Evolutionary conservation across 2,888 invertebrate species (phyloP).

Genomic region (Lasioglossum malachurum): DNA sequence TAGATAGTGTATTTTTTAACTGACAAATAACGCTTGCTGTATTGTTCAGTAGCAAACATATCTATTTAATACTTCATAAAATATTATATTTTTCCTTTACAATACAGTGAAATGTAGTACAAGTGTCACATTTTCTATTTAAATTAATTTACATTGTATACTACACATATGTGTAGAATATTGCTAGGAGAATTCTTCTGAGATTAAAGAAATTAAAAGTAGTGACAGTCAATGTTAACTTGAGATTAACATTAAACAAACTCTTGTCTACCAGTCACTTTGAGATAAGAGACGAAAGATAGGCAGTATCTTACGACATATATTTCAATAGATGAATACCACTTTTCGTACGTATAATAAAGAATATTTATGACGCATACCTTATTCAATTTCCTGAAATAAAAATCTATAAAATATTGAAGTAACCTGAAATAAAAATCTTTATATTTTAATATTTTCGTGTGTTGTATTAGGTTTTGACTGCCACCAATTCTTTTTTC

Average conservation of each 20-base stretch:
- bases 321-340: background rate
- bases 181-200: too few relatives aligned
- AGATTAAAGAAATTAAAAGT: too few relatives aligned
- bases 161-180: too few relatives aligned
- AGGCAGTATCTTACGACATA: background rate
- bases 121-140: background rate
- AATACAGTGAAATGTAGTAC: too few relatives aligned
- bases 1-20: background rate
- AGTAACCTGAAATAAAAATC: background rate
- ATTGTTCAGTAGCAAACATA: background rate
- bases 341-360: background rate
- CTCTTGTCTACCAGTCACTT: background rate
- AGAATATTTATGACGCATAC: background rate
- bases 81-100: background rate
- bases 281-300: background rate
- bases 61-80: background rate
- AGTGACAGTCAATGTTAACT: background rate
- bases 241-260: background rate
- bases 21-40: background rate
- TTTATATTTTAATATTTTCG: too few relatives aligned
- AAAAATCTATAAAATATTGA: background rate
- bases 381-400: background rate
- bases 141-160: background rate
- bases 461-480: too few relatives aligned
- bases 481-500: too few relatives aligned